Conservation (phyloP, 2,888 invertebrate genomes). For the Leucania comma region DNA sequence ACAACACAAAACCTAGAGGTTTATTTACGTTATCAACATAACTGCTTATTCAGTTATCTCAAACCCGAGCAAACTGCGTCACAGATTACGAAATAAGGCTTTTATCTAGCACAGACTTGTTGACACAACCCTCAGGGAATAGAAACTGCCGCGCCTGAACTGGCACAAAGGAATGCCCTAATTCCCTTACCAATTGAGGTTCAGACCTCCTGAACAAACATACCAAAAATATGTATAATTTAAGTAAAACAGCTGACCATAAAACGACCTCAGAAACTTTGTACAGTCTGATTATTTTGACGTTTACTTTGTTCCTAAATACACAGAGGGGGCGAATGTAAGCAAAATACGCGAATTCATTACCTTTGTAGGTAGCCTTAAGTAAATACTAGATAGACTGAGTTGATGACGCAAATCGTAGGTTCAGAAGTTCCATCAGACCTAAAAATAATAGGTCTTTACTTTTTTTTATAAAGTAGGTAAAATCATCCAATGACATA, state of each 20-base stretch:
- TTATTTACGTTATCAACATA: neutral
- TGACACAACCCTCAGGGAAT: conserved; percentile 20
- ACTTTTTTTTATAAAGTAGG: no score
- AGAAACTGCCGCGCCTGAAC: neutral
- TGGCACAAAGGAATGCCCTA: conserved; percentile 14
- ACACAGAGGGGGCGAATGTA: conserved; percentile 34
- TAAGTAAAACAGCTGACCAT: conserved; percentile 39
- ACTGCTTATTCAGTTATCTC: neutral
- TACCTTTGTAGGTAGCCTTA: conserved; percentile 26
- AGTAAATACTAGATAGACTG: conserved; percentile 35
- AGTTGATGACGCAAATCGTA: neutral
- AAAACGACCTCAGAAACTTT: conserved; percentile 23
- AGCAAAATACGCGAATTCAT: conserved; percentile 23
- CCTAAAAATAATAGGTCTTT: no score
- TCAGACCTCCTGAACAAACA: conserved; percentile 38
- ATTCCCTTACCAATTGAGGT: conserved; percentile 15
- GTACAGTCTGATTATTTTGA: conserved; percentile 8
- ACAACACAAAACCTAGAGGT: neutral
- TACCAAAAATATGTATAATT: conserved; percentile 2
- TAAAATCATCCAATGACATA: no score
- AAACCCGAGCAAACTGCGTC: neutral
- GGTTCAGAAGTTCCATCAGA: conserved; percentile 21
- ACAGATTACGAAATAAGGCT: conserved; percentile 13
- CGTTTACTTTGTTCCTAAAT: conserved; percentile 41
- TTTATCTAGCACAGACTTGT: conserved; percentile 32